phyloP scores from a whole-genome alignment of 2,797 vertebrate species.

The Micromesistius poutassou region DNA sequence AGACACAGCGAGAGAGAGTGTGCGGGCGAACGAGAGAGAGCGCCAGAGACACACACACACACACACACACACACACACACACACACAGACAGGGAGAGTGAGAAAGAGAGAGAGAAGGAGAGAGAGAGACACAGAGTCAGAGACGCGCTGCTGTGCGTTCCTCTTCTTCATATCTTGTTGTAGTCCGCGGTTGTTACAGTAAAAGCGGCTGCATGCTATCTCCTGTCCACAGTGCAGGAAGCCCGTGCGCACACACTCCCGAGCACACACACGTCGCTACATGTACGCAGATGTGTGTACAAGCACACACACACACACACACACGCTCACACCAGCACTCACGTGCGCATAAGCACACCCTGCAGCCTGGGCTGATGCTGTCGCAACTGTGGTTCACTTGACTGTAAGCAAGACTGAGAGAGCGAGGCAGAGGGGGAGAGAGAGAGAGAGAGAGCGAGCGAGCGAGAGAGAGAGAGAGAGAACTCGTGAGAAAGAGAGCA shows the following conservation, averaged over 20 bases:
- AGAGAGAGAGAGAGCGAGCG: not conserved
- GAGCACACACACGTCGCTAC: not conserved
- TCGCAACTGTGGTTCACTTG: conserved; percentile 58
- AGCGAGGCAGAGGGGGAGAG: conserved; percentile 29
- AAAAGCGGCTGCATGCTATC: not conserved
- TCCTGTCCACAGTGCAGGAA: not conserved
- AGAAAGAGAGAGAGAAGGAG: not conserved
- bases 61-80: no score
- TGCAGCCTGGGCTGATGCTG: conserved; percentile 24
- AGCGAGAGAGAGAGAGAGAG: conserved; percentile 25
- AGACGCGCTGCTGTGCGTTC: not conserved
- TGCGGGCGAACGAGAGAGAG: not conserved
- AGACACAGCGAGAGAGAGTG: not conserved
- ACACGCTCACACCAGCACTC: not conserved
- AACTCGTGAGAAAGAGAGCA: not conserved
- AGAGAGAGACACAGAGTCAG: not conserved
- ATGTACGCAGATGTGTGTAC: not conserved
- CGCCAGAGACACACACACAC: not conserved
- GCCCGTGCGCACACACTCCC: not conserved
- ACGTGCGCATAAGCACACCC: not conserved
- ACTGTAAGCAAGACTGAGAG: conserved; percentile 48
- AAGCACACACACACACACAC: not conserved
- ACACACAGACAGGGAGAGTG: not conserved
- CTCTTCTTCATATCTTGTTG: not conserved
- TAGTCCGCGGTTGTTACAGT: not conserved